Base-by-base conservation (phyloP, 2,888 invertebrate genomes). In the Actias luna region DNA sequence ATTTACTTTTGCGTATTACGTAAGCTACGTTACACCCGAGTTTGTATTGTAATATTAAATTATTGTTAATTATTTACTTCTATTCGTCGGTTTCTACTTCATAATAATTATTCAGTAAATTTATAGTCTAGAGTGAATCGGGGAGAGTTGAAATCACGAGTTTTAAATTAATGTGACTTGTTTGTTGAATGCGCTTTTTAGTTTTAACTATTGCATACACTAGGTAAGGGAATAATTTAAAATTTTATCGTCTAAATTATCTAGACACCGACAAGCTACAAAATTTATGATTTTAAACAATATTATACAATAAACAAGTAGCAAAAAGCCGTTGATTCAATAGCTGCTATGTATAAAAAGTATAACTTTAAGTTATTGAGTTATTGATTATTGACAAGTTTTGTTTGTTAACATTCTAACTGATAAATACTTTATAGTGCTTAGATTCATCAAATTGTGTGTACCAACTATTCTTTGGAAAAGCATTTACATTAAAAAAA, bases 91-190 rank as follows among this genome's bases (percentile, higher is more conserved):
- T 33, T 12, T 4, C 16, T 39, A 1, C 16, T 39, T 0, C 14
- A 22, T 46, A 22, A 46, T 46, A 25, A 46, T 46, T n/a, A n/a
- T n/a, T 22, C 22, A 46, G 22, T 2, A 10, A 50, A 12, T 50
- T 50, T 22, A 50, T 12, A 4, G 22, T 22, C 25, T 25, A 57
- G 22, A 59, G 65, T 64, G 65, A 33, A 58, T 58, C 58, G 62
- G 33, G 60, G 61, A 61, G 61, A 55, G 58, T 65, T 18, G 65
- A 63, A 65, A 68, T 68, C 75, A 77, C 65, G 66, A 75, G 73
- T 83, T 82, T 71, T 60, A 69, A 74, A 84, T 78, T 78, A 80
- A 83, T 80, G 84, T 61, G 82, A 81, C 82, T 83, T 84, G 83
- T 83, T 84, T 80, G 79, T 84, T 83, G 5, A 16, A 14, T 27